phyloP scores from a whole-genome alignment of 2,113 vertebrate genomes.

The Semicossyphus pulcher region DNA sequence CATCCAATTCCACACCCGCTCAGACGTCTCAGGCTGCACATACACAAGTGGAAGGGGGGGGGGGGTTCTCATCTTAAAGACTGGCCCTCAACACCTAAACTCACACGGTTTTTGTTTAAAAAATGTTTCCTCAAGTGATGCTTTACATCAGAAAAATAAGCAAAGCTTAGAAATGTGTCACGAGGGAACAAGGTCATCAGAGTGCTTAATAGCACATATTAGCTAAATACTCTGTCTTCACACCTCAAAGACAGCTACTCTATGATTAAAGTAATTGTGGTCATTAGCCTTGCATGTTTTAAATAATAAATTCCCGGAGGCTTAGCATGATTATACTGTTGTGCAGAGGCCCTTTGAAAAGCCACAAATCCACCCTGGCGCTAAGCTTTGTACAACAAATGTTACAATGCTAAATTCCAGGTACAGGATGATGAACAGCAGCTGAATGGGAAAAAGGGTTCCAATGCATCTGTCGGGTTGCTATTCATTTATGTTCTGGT shows the following conservation, averaged over 20 bases:
- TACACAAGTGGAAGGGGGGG: conserved; percentile 37
- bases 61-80: conserved; percentile 33
- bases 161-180: conserved; percentile 50
- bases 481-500: conserved; percentile 64
- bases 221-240: conserved; percentile 55
- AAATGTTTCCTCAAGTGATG: conserved; percentile 10
- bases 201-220: conserved; percentile 56
- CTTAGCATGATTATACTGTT: conserved; percentile 65
- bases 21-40: conserved; percentile 63
- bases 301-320: conserved; percentile 67
- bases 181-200: conserved; percentile 57
- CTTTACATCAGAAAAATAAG: conserved; percentile 36
- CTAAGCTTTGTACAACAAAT: conserved; percentile 68
- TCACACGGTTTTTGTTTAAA: conserved; percentile 22
- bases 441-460: conserved; percentile 58
- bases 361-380: conserved; percentile 64
- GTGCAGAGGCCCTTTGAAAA: conserved; percentile 54
- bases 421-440: conserved; percentile 66
- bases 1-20: conserved; percentile 75
- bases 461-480: conserved; percentile 53
- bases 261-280: conserved; percentile 66
- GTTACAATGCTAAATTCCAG: conserved; percentile 69
- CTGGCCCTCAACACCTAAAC: conserved; percentile 26
- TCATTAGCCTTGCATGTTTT: conserved; percentile 68
- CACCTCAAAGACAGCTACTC: conserved; percentile 60